Percentiles rank a stretch among this genome's conserved stretches.
phyloP scores from a whole-genome alignment of 1,140 invertebrate genomes.

The Listronotus oregonensis region DNA sequence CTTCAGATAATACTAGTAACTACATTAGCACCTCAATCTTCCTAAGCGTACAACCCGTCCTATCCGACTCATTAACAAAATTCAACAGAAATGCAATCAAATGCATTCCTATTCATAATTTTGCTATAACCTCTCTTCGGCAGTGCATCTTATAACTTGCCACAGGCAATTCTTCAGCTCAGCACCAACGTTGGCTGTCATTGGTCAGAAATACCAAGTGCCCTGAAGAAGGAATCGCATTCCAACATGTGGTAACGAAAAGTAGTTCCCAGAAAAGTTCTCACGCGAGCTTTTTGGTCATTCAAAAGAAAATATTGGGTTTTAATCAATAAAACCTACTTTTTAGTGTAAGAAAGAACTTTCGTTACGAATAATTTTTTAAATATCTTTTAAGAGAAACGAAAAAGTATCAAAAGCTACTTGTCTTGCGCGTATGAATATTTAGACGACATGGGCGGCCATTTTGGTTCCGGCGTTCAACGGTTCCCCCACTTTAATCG shows the following conservation, averaged over 20 bases:
- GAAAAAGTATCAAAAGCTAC: neutral
- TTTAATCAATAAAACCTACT: neutral
- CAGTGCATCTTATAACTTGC: conserved; percentile 31
- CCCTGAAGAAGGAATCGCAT: conserved; percentile 34
- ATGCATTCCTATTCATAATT: conserved; percentile 29
- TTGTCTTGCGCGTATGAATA: conserved; percentile 42
- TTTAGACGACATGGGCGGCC: conserved; percentile 24
- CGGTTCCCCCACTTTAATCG: conserved; percentile 44
- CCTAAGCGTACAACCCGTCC: conserved; percentile 19
- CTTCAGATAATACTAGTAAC: conserved; percentile 2
- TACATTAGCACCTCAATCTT: conserved; percentile 1
- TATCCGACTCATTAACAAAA: conserved; percentile 31
- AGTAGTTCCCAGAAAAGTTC: conserved; percentile 42
- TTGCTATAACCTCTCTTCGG: conserved; percentile 20
- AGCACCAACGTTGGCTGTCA: conserved; percentile 18
- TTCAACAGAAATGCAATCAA: conserved; percentile 21
- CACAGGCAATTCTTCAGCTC: conserved; percentile 26
- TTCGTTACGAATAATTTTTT: neutral
- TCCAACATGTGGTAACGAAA: conserved; percentile 45
- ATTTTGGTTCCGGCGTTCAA: conserved; percentile 42
- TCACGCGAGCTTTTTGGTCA: conserved; percentile 28
- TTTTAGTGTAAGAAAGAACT: neutral
- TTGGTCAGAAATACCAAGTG: conserved; percentile 22
- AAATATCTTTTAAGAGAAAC: neutral
- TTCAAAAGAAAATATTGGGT: neutral